Evolutionary conservation across 2,113 vertebrate species (phyloP), one percentile per base, ranked within the genome.

Genomic region (Riparia riparia): DNA sequence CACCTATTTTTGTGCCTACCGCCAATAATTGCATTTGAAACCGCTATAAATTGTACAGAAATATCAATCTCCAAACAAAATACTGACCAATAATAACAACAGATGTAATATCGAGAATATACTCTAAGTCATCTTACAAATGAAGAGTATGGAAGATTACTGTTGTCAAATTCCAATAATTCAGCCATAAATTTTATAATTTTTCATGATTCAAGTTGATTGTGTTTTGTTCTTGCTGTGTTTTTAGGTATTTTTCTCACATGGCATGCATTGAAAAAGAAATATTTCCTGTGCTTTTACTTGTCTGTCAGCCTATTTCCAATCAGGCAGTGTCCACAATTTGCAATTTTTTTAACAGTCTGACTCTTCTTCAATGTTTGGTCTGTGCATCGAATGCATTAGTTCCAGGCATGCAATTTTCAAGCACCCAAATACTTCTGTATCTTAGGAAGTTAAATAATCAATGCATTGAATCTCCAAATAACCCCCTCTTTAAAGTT

Each of bases 371-470:
- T 92, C 44, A 64, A 3, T 28, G 12, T 92, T 78, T 92, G 44
- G 16, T 61, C 44, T 73, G 17, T 68, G 64, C 88, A 74, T 70
- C 50, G 47, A 90, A 44, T n/a, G 10, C 0, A 0, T 76, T 91
- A 28, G 32, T 86, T 81, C 22, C 79, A 81, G 44, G 12, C 34
- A 32, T 64, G 44, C 56, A 84, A 64, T 95, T 94, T 89, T 56
- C 56, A 92, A 74, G n/a, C n/a, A 90, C 41, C 41, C 39, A 81
- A 86, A 78, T 71, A 72, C 24, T 85, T 39, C 21, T 1, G 1
- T 64, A 60, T 63, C 32, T 69, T 66, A n/a, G 66, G 49, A 95
- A 89, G 76, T 70, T 88, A 80, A 92, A 78, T 86, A 96, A 86
- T 68, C 84, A 88, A 56, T 92, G 37, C 6, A 4, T 8, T 68